Evolutionary conservation across 2,797 vertebrate genomes (phyloP).

Genomic region (Darevskia nairensis): DNA sequence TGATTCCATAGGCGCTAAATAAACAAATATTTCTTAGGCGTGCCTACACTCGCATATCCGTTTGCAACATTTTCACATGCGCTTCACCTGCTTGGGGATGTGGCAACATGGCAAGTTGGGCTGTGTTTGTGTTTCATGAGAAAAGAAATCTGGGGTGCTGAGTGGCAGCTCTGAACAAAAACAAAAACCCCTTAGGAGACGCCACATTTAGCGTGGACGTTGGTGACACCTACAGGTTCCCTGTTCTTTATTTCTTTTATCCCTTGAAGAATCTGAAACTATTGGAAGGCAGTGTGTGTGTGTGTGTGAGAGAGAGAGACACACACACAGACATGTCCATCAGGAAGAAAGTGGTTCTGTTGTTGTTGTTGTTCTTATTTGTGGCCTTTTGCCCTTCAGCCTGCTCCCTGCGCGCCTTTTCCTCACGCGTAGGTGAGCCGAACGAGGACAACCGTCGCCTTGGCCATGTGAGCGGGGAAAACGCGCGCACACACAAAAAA

Average conservation of each 20-base stretch:
- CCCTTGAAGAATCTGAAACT: neutral
- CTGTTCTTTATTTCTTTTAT: neutral
- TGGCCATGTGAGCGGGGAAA: neutral
- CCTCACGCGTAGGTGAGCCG: neutral
- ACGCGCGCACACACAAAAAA: neutral
- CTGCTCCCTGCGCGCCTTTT: neutral
- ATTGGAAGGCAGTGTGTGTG: neutral
- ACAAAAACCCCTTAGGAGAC: neutral
- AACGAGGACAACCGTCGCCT: neutral
- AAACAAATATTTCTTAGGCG: neutral
- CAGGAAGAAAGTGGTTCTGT: neutral
- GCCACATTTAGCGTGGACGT: neutral
- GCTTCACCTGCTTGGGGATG: neutral
- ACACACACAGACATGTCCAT: fast-evolving
- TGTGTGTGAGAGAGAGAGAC: neutral
- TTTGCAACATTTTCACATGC: neutral
- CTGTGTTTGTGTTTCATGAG: neutral
- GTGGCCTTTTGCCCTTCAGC: neutral
- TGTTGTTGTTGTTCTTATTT: neutral
- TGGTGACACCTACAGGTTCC: neutral
- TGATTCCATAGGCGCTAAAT: neutral
- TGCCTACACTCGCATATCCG: no score
- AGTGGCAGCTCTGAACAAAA: neutral
- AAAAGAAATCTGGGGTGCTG: neutral
- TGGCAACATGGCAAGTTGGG: neutral